Evolutionary conservation across 2,888 invertebrate genomes (phyloP), one percentile per base, ranked within the genome.

Genomic region (Drosophila nr. medialis): DNA sequence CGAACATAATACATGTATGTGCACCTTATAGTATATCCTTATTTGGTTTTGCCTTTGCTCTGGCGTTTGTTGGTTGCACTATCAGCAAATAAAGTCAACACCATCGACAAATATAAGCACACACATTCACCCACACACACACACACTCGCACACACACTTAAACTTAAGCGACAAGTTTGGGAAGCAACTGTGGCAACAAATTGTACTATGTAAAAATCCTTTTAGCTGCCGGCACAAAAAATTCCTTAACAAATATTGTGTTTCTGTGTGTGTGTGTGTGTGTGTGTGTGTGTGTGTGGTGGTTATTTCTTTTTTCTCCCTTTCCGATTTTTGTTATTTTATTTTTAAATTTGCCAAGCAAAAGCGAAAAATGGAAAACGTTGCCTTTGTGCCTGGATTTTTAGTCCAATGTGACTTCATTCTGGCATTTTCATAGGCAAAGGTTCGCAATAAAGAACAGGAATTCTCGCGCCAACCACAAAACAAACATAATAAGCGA

Each of bases 401-500:
- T 69, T 65, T 55, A 64, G 53, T 40, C 62, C 78, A 53, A 49
- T 74, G 77, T 49, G 78, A 77, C 70, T 77, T 74, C 64, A 78
- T 77, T 77, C 71, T 74, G 77, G 59, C 74, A 71, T 74, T 80
- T 80, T 80, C 80, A 80, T 76, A 77, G 66, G 62, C 76, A 76
- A 76, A 72, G 61, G 62, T 58, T 72, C n/a, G 30, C 42, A 18
- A 34, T 32, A 30, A 30, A n/a, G 21, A 38, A 68, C 68, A 51
- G 15, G 62, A 64, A 67, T 64, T 42, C 55, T 70, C 65, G 70
- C 48, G 40, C 63, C 27, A 51, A 65, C 72, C 75, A 45, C 75
- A 69, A 76, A 70, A 64, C 72, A 79, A 79, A 78, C 71, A 79
- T 75, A 79, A 79, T 78, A 70, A 70, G 75, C 67, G 72, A 50